Base-by-base conservation (phyloP, 2,888 invertebrate genomes). In the Drosophila macrothrix region DNA sequence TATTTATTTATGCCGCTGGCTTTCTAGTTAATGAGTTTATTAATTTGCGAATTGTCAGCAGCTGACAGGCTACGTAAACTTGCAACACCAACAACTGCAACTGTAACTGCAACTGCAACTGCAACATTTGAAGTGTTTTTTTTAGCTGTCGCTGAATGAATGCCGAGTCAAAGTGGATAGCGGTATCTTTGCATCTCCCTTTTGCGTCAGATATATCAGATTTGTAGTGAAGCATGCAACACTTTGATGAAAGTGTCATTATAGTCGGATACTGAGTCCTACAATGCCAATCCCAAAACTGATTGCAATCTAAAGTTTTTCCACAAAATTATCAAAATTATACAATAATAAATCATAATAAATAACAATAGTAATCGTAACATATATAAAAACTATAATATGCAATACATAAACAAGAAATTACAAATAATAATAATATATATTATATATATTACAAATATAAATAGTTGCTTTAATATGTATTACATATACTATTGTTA, bases 11-110 rank as follows among this genome's bases (percentile, higher is more conserved):
- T 76, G 69, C 76, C 62, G 73, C 70, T 83, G 83, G 74, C 78
- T 85, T 76, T 83, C 79, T 83, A 82, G 91, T 92, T 88, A 91
- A 90, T 91, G 90, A 76, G 86, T 89, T 88, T 87, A 89, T 91
- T 91, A 89, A 90, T 91, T 90, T 78, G 84, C 78, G 68, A 86
- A 88, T 84, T 85, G 84, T 86, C 87, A 83, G 82, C 76, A 71
- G 88, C 74, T 90, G 87, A 90, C 87, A 85, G 82, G 56, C 81
- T 5, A 78, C 41, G 28, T 35, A 28, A 39, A 74, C 82, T 82
- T 54, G 78, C 67, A 66, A 74, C 75, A 74, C 60, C 63, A 50
- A 63, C 59, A 35, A 28, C 62, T 28, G 49, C 29, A 29, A n/a
- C 9, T 39, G 7, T 19, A 55, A 39, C 7, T 9, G 41, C 56